These are phyloP conservation scores for Euglossa dilemma DNA, from an alignment of 1,140 invertebrate genomes.

Conservation along the genomic window DNA sequence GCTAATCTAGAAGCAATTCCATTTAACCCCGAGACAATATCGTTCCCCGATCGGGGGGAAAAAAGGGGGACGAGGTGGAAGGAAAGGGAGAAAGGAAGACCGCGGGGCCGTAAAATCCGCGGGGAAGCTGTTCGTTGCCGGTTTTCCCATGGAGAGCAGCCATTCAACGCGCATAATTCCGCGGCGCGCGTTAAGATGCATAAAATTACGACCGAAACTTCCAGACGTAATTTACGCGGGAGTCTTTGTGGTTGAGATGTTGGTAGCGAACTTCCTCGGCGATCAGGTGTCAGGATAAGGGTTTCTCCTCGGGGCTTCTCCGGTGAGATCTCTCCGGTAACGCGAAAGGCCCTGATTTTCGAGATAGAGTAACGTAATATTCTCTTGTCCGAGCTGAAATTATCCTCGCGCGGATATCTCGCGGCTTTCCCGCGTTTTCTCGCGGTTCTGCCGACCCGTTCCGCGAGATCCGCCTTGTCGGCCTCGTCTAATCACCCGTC, in stretches of 20 bases:
- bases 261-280: conserved; percentile 37
- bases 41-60: not conserved
- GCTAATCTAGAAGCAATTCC: conserved; percentile 1
- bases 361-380: conserved; percentile 20
- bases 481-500: too few species aligned
- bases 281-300: conserved; percentile 46
- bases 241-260: conserved; percentile 12
- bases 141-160: not conserved
- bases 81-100: not conserved
- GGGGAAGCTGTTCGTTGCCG: not conserved
- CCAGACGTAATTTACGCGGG: not conserved
- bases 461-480: too few species aligned
- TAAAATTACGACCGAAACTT: conserved; percentile 37
- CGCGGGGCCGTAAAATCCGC: not conserved
- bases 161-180: not conserved
- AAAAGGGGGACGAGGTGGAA: not conserved
- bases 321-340: not conserved
- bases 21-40: not conserved
- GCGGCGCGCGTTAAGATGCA: not conserved
- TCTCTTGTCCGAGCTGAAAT: not conserved
- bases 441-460: too few species aligned
- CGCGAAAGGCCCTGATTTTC: conserved; percentile 20
- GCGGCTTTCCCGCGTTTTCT: too few species aligned
- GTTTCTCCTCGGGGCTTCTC: conserved; percentile 20
- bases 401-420: too few species aligned